Evolutionary conservation across 2,113 vertebrate genomes (phyloP), one percentile per base, ranked within the genome.

Genomic region (Microtus pennsylvanicus): DNA sequence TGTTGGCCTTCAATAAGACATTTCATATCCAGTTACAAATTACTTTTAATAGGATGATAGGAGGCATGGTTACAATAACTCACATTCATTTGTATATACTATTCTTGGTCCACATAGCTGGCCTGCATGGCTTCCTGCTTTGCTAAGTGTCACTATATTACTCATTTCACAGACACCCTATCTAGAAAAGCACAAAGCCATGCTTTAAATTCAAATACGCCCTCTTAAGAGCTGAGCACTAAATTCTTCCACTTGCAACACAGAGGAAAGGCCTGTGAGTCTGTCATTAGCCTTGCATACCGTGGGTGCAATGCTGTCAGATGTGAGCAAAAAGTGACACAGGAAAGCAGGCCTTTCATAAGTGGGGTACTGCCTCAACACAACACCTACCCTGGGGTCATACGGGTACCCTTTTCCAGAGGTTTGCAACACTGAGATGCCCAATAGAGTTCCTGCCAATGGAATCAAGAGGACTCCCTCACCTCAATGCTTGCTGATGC

Each of bases 1-100:
- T 10, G 63, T 30, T 92, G 19, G 67, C 17, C 19, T 87, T 70
- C 77, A 28, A 87, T 30, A 93, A 89, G 9, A 45, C 28, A 91
- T 77, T 90, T 93, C 87, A 90, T 35, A 80, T 19, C 55, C n/a
- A 92, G n/a, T 65, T 45, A 19, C 52, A 85, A 90, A 70, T 7
- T 52, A 52, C 42, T 86, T 94, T 89, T 58, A 96, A 72, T 58
- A 42, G 47, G 78, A 22, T 63, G 58, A 42, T 28, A 38, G 38
- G 5, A 89, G 42, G 67, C 90, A 85, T 38, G 19, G 0, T 87
- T 87, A 52, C 33, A 87, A 74, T 87, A 55, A 82, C 63, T 74
- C 58, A 35, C 21, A 42, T 93, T 65, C 87, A 87, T 83, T 83
- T 89, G 14, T 77, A 58, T 24, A 38, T 70, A 76, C 42, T 87